Percentiles rank a stretch among this genome's conserved stretches.
phyloP scores from a whole-genome alignment of 1,140 invertebrate species.

The Drosophila kepulauana region DNA sequence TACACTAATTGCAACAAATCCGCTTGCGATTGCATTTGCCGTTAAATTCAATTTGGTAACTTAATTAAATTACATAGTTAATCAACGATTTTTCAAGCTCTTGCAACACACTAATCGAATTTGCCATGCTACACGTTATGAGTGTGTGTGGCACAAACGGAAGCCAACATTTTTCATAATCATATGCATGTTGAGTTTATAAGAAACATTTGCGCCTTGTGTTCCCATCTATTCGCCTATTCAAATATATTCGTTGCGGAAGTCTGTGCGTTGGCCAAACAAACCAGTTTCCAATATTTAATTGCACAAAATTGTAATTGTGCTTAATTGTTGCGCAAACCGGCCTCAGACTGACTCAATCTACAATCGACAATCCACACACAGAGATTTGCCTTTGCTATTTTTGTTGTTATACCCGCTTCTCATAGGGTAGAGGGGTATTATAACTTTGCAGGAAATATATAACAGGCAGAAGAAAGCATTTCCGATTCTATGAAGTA shows the following conservation, averaged over 20 bases:
- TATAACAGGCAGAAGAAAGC: too few species aligned
- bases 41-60: slow-evolving; percentile 49
- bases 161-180: slow-evolving; percentile 45
- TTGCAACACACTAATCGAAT: slow-evolving; percentile 35
- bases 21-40: slow-evolving; percentile 33
- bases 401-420: too few species aligned
- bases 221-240: background rate
- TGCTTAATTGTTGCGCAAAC: slow-evolving; percentile 77
- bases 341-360: slow-evolving; percentile 50
- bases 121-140: slow-evolving; percentile 8
- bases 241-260: slow-evolving; percentile 45
- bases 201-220: background rate
- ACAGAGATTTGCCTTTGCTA: slow-evolving; percentile 13
- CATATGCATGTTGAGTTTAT: slow-evolving; percentile 11
- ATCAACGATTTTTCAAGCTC: slow-evolving; percentile 15
- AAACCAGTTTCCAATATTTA: slow-evolving; percentile 76
- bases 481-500: too few species aligned
- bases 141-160: slow-evolving; percentile 39
- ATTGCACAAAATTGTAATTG: slow-evolving; percentile 73
- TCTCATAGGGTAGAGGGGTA: too few species aligned
- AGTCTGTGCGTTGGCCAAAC: slow-evolving; percentile 36
- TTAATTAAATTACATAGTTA: slow-evolving; percentile 54
- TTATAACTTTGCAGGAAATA: too few species aligned
- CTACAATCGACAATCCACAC: background rate
- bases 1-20: slow-evolving; percentile 75